These are phyloP conservation scores for Aspidapion aeneum DNA, from an alignment of 2,888 invertebrate species.

Conservation along the genomic window DNA sequence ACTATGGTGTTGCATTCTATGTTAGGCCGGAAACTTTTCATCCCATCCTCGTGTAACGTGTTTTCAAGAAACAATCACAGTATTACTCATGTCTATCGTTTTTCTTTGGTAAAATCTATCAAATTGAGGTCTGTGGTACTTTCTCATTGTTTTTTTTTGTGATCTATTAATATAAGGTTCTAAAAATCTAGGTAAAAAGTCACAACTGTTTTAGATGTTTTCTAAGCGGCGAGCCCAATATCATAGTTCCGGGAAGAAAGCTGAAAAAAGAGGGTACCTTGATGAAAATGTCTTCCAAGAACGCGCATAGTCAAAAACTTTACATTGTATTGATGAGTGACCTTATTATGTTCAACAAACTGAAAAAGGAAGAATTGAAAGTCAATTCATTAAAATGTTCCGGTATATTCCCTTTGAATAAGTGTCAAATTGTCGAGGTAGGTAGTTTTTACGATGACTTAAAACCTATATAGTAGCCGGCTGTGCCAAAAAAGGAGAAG, in stretches of 20 bases:
- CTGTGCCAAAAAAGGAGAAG: background rate
- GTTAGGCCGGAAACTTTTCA: too few species aligned
- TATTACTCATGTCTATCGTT: too few species aligned
- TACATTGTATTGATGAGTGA: slow-evolving; percentile 72
- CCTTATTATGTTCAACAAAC: slow-evolving; percentile 70
- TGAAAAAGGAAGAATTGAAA: slow-evolving; percentile 54
- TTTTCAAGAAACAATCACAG: too few species aligned
- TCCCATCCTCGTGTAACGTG: too few species aligned
- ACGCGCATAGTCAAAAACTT: slow-evolving; percentile 50
- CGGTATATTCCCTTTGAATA: slow-evolving; percentile 66
- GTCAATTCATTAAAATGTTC: slow-evolving; percentile 61
- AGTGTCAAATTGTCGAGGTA: slow-evolving; percentile 59
- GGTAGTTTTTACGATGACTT: slow-evolving; percentile 41
- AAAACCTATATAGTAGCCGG: too few species aligned
- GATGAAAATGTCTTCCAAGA: slow-evolving; percentile 37
- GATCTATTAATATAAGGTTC: too few species aligned
- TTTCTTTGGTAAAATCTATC: too few species aligned
- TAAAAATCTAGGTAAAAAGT: too few species aligned
- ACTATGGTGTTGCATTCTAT: too few species aligned
- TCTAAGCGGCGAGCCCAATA: slow-evolving; percentile 57
- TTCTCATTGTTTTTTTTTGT: too few species aligned
- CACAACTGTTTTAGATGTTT: too few species aligned
- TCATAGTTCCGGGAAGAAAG: slow-evolving; percentile 65
- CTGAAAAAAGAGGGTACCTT: slow-evolving; percentile 65
- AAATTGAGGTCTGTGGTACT: too few species aligned